Conservation (phyloP, 2,888 invertebrate species). For the Lepidochitona cinerea region DNA sequence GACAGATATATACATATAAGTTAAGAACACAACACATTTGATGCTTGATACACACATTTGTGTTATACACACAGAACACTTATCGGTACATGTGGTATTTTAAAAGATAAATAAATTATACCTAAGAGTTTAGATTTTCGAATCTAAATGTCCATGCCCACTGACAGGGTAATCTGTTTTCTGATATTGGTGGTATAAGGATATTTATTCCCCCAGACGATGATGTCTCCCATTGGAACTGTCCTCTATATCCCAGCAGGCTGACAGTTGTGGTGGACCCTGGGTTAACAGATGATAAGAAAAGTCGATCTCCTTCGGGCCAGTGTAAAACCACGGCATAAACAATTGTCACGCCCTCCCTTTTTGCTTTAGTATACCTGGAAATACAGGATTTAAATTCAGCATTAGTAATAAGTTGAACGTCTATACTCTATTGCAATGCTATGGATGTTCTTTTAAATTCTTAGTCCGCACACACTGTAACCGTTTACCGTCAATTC, state of each 20-base stretch:
- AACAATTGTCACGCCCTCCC: constrained; percentile 18
- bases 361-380: constrained; percentile 56
- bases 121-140: not conserved
- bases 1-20: too few relatives aligned
- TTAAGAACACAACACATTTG: too few relatives aligned
- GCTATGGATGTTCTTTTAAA: too few relatives aligned
- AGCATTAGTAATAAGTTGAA: too few relatives aligned
- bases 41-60: too few relatives aligned
- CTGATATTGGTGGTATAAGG: not conserved
- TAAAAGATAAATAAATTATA: too few relatives aligned
- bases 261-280: not conserved
- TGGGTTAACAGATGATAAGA: not conserved
- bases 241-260: not conserved
- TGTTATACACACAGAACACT: too few relatives aligned
- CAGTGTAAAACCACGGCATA: not conserved
- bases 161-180: not conserved
- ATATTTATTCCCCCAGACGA: not conserved
- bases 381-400: too few relatives aligned
- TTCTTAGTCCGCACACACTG: too few relatives aligned
- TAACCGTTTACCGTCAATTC: too few relatives aligned
- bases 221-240: not conserved
- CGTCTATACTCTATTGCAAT: too few relatives aligned
- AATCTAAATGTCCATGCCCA: not conserved
- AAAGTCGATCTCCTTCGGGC: not conserved
- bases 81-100: too few relatives aligned